These are phyloP conservation scores for Asarcornis scutulata DNA, from an alignment of 2,113 vertebrate species.

Conservation along the genomic window DNA sequence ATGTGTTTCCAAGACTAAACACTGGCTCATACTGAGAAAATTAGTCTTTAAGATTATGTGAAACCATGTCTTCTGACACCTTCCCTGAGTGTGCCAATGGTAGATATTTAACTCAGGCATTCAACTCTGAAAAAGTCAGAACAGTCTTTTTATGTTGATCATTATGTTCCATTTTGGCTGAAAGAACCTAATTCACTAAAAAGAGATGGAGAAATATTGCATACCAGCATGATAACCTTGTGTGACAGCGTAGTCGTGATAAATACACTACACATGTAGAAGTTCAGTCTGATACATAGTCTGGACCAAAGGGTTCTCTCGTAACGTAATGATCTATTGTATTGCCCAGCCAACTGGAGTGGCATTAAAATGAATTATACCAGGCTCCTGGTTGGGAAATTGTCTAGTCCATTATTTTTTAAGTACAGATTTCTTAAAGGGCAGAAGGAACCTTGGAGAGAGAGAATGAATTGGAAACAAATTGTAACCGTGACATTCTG, in stretches of 20 bases:
- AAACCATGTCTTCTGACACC: not conserved
- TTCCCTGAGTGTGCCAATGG: not conserved
- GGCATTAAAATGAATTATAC: slow-evolving; percentile 66
- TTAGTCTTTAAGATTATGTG: not conserved
- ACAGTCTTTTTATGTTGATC: not conserved
- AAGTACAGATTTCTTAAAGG: slow-evolving; percentile 48
- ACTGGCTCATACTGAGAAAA: not conserved
- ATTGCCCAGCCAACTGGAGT: slow-evolving; percentile 46
- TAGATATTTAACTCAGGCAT: not conserved
- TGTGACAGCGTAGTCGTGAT: not conserved
- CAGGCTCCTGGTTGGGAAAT: slow-evolving; percentile 42
- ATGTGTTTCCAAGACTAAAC: not conserved
- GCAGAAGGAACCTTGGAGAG: slow-evolving; percentile 42
- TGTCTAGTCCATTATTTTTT: slow-evolving; percentile 55
- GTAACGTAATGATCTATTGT: slow-evolving; percentile 35
- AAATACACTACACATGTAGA: not conserved
- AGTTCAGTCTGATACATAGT: slow-evolving; percentile 42
- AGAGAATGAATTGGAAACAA: slow-evolving; percentile 50
- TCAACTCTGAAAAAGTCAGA: not conserved
- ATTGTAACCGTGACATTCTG: not conserved
- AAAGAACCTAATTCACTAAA: not conserved
- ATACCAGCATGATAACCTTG: slow-evolving; percentile 7
- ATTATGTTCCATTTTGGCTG: slow-evolving; percentile 5
- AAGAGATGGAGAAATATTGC: not conserved
- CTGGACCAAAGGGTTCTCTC: slow-evolving; percentile 41